Conservation (phyloP, 1,140 invertebrate genomes). For the Eulimnadia texana region DNA sequence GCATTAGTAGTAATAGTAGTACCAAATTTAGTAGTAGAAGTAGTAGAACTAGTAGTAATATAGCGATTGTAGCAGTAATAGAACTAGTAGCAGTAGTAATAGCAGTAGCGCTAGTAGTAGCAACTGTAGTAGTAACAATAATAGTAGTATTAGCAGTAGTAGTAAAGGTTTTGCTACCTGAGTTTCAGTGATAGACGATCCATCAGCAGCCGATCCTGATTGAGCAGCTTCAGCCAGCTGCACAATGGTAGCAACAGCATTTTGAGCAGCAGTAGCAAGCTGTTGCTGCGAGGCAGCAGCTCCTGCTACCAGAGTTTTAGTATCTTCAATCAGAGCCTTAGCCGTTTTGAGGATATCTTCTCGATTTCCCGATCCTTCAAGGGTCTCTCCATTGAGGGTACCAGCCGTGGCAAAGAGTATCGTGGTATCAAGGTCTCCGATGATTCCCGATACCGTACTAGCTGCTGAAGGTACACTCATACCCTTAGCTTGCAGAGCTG, state of each 20-base stretch:
- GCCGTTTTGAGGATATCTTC: slow-evolving; percentile 96
- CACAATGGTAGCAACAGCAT: slow-evolving; percentile 91
- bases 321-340: slow-evolving; percentile 97
- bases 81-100: no score
- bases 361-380: slow-evolving; percentile 72
- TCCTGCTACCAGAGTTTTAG: slow-evolving; percentile 87
- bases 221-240: slow-evolving; percentile 95
- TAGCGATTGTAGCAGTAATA: no score
- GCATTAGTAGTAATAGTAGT: no score
- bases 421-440: slow-evolving; percentile 95
- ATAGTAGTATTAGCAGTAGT: no score
- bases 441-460: slow-evolving; percentile 93
- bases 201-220: slow-evolving; percentile 84
- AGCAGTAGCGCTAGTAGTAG: no score
- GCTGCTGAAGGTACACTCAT: slow-evolving; percentile 98
- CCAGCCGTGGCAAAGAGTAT: slow-evolving; percentile 99
- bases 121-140: no score
- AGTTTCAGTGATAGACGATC: slow-evolving; percentile 84
- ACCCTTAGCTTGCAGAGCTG: slow-evolving; percentile 68
- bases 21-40: no score
- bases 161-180: no score
- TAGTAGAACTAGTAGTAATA: no score
- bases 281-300: slow-evolving; percentile 94
- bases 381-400: slow-evolving; percentile 84
- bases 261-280: slow-evolving; percentile 86